phyloP scores from a whole-genome alignment of 23 tunicate species.

The Pegea sp. region DNA sequence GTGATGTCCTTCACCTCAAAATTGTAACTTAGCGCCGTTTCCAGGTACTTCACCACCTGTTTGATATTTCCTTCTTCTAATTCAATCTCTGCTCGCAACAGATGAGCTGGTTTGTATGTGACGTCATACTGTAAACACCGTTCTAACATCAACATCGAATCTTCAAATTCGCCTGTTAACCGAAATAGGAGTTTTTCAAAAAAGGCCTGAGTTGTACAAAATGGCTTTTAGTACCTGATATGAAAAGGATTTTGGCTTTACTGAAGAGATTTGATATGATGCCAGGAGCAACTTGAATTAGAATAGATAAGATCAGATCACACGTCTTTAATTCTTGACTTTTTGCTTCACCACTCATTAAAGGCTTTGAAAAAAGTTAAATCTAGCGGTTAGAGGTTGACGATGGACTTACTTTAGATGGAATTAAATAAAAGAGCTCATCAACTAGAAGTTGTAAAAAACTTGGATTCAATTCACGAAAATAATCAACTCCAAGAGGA shows the following conservation, averaged over 20 bases:
- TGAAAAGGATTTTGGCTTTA: slow-evolving; percentile 41
- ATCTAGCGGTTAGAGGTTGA: neutral
- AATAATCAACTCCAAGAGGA: slow-evolving; percentile 18
- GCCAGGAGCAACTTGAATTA: slow-evolving; percentile 40
- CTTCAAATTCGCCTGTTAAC: slow-evolving; percentile 49
- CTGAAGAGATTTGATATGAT: slow-evolving; percentile 19
- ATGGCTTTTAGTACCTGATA: slow-evolving; percentile 19
- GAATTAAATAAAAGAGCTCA: slow-evolving; percentile 27
- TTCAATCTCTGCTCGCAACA: slow-evolving; percentile 50
- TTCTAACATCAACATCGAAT: slow-evolving; percentile 26
- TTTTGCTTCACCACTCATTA: slow-evolving; percentile 30
- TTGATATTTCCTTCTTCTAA: slow-evolving; percentile 42
- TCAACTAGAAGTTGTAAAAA: slow-evolving; percentile 33
- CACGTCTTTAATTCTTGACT: slow-evolving; percentile 14
- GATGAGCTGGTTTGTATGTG: slow-evolving; percentile 47
- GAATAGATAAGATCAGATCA: slow-evolving; percentile 12
- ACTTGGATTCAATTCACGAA: slow-evolving; percentile 32
- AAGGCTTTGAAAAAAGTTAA: slow-evolving; percentile 25
- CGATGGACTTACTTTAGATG: slow-evolving; percentile 23
- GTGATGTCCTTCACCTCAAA: no score
- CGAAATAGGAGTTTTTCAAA: neutral
- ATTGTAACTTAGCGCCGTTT: slow-evolving; percentile 63
- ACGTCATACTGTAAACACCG: slow-evolving; percentile 47
- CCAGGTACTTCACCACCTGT: slow-evolving; percentile 32
- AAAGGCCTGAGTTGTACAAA: neutral